These are phyloP conservation scores for Morpho achilles DNA, from an alignment of 2,888 invertebrate species.

Conservation along the genomic window DNA sequence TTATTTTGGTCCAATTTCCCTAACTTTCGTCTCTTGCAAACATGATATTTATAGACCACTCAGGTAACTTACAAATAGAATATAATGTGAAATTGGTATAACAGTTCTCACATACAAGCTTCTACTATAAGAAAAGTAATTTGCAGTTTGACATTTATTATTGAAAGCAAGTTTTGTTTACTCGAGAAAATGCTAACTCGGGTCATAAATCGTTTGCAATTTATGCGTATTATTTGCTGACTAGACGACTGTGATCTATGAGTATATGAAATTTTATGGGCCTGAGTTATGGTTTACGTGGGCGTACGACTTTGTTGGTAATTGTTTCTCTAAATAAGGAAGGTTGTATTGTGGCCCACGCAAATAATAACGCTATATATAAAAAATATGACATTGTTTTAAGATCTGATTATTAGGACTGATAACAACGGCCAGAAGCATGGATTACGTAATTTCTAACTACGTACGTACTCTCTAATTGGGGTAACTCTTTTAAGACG, in stretches of 20 bases:
- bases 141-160: not conserved
- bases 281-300: conserved; percentile 12
- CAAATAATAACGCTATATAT: conserved; percentile 1
- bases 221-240: conserved; percentile 10
- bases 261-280: conserved; percentile 10
- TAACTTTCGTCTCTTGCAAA: too few species aligned
- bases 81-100: too few species aligned
- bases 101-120: too few species aligned
- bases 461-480: too few species aligned
- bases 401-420: not conserved
- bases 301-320: conserved; percentile 8
- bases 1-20: too few species aligned
- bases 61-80: too few species aligned
- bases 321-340: conserved; percentile 14
- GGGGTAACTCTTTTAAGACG: not conserved
- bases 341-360: conserved; percentile 13
- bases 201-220: conserved; percentile 6
- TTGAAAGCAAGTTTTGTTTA: conserved; percentile 4
- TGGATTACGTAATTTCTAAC: not conserved
- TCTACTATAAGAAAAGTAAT: not conserved
- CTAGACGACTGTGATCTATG: conserved; percentile 11
- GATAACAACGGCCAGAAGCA: not conserved
- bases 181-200: conserved; percentile 5
- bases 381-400: not conserved
- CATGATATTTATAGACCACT: too few species aligned